Evolutionary conservation across 2,888 invertebrate genomes (phyloP), one percentile per base, ranked within the genome.

Genomic region (Pollenia labialis): DNA sequence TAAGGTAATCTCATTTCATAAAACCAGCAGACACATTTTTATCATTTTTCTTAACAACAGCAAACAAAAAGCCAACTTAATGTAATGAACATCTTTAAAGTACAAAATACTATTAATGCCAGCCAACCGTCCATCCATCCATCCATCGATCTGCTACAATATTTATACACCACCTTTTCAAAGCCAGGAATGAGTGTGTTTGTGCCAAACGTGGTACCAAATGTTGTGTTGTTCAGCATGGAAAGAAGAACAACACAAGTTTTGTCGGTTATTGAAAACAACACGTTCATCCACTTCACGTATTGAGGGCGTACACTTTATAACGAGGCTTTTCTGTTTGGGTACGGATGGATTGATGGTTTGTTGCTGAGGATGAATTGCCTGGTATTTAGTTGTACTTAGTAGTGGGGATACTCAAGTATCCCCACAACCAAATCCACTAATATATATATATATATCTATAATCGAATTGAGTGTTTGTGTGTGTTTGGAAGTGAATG

Each of bases 241-340:
- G 58, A 66, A 81, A 71, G 56, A 68, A 68, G 64, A 84, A 77
- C 46, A 82, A 54, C 58, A 75, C 75, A 75, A 66, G 46, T 80
- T 14, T 87, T 79, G 69, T 71, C 82, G 87, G 84, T 87, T 84
- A 81, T 84, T 69, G 81, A 77, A 87, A 87, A 84, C 87, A 87
- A 84, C 87, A 87, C 87, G 87, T 87, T 87, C 88, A 83, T 85
- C 83, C 85, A 88, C 84, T 85, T 84, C 88, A 89, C 89, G 88
- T 88, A 88, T 88, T 88, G 87, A 88, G 89, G 90, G 90, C 90
- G 90, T 88, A 82, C 83, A 89, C 89, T 88, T 88, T 87, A 89
- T 90, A 90, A 89, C 89, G 88, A 89, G 89, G 88, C 87, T 89
- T 90, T 88, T 69, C 68, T 68, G 81, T 83, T 76, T 64, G 83